A percentile compares a stretch with the other conserved stretches of the same genome.
These are phyloP conservation scores for Microcebus tavaratra DNA, from an alignment of 2,113 vertebrate species.

Conservation along the genomic window DNA sequence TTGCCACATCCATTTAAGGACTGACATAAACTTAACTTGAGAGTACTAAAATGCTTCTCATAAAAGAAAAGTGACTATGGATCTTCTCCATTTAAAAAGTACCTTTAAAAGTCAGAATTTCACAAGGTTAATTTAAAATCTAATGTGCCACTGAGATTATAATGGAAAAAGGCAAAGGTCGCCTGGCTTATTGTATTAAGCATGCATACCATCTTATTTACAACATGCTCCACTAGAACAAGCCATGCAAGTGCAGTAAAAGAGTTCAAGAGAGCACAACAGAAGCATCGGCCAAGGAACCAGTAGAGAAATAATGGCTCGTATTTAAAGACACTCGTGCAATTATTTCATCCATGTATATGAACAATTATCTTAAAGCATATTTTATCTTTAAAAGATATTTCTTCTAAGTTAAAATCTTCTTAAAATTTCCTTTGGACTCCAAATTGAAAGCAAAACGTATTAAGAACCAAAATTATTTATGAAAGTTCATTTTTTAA, in stretches of 20 bases:
- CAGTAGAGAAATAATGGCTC: neutral
- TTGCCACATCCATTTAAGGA: neutral
- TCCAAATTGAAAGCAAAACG: neutral
- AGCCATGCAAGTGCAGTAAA: neutral
- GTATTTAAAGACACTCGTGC: neutral
- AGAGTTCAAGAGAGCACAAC: neutral
- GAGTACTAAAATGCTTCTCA: neutral
- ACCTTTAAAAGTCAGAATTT: neutral
- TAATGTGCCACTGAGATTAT: neutral
- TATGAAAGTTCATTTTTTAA: neutral
- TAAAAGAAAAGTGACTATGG: neutral
- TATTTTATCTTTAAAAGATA: slow-evolving; percentile 13
- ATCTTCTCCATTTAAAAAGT: neutral
- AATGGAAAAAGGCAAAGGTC: neutral
- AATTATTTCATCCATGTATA: neutral
- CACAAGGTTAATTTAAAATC: neutral
- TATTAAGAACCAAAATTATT: neutral
- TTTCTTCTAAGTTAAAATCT: neutral
- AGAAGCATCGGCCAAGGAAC: neutral
- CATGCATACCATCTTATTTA: neutral
- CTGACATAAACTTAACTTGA: neutral
- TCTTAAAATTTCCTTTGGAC: neutral
- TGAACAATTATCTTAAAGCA: neutral
- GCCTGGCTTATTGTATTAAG: neutral
- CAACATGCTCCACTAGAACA: neutral